Evolutionary conservation across 2,113 vertebrate species (phyloP).

Genomic region (Sinocyclocheilus maitianheensis): DNA sequence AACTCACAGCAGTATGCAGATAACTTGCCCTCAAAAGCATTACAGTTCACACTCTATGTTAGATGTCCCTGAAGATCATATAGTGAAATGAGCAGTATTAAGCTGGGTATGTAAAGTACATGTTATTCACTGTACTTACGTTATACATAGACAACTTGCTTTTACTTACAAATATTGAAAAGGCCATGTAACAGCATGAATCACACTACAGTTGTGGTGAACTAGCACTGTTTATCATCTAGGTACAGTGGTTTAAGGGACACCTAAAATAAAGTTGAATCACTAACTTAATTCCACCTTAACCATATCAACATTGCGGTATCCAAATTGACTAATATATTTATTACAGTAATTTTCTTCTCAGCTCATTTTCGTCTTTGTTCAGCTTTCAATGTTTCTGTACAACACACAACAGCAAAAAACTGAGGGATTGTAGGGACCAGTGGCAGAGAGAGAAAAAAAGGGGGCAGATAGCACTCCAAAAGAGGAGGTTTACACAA

Average conservation of each 20-base stretch:
- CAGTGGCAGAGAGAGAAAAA: slow-evolving; percentile 3
- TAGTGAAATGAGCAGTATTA: slow-evolving; percentile 23
- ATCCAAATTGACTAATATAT: slow-evolving; percentile 23
- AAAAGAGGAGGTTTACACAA: slow-evolving; percentile 40
- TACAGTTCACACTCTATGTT: slow-evolving; percentile 60
- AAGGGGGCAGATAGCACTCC: neutral
- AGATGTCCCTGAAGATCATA: slow-evolving; percentile 35
- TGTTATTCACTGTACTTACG: slow-evolving; percentile 13
- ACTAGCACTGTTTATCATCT: neutral
- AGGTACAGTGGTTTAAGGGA: slow-evolving; percentile 14
- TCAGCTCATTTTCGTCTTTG: slow-evolving; percentile 33
- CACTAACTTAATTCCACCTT: slow-evolving; percentile 23
- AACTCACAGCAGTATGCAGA: slow-evolving; percentile 73
- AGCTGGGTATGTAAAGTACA: slow-evolving; percentile 21
- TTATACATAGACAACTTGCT: slow-evolving; percentile 13
- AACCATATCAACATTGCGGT: slow-evolving; percentile 22
- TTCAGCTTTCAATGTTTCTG: slow-evolving; percentile 50
- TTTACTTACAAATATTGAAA: slow-evolving; percentile 35
- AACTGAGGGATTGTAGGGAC: slow-evolving; percentile 18
- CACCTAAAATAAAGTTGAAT: slow-evolving; percentile 36
- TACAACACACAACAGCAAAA: slow-evolving; percentile 55
- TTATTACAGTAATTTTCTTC: slow-evolving; percentile 51
- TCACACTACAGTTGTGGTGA: slow-evolving; percentile 17
- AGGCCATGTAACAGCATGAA: slow-evolving; percentile 10
- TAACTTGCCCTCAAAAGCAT: slow-evolving; percentile 53